Evolutionary conservation across 1,140 invertebrate species (phyloP), one percentile per base, ranked within the genome.

Genomic region (Pteromalus puparum): DNA sequence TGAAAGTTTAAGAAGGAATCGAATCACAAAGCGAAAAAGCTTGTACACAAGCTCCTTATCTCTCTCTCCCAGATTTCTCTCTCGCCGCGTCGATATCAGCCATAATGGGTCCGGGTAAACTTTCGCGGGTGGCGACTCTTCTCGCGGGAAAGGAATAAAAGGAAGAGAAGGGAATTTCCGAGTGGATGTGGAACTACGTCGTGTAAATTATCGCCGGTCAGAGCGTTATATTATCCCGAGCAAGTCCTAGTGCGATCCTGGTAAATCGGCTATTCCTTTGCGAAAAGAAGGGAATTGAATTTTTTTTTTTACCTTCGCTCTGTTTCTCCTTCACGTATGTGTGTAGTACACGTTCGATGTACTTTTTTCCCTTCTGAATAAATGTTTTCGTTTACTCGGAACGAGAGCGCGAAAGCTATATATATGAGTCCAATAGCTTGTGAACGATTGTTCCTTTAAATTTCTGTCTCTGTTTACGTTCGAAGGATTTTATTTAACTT

Each of bases 211-310:
- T 82, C 48, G 18, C 4, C 24, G 21, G 18, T 18, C 34, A 6
- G 24, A 65, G 21, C 26, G 7, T 75, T 75, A 82, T 61, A 82
- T 75, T 42, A 75, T 7, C 80, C 10, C 21, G 12, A 21, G 6
- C 46, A 12, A 61, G 79, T 65, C 67, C 68, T 10, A 1, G 48
- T 42, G 70, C 68, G n/a, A 82, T 61, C 38, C n/a, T 38, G 48
- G 12, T 10, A 48, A 82, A 75, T 82, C 72, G 30, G 15, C 46
- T 61, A 74, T 65, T 75, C 74, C 70, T 65, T 82, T 75, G 15
- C 26, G 48, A 74, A 61, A 65, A 6, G 15, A 26, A 4, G 24
- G 15, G 30, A 82, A 82, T 82, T 75, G 72, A 75, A 82, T 75
- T 74, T 75, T 42, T 75, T 42, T 18, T n/a, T n/a, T n/a, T n/a